Evolutionary conservation across 2,888 invertebrate species (phyloP).

Genomic region (Thecocarcelia acutangulata): DNA sequence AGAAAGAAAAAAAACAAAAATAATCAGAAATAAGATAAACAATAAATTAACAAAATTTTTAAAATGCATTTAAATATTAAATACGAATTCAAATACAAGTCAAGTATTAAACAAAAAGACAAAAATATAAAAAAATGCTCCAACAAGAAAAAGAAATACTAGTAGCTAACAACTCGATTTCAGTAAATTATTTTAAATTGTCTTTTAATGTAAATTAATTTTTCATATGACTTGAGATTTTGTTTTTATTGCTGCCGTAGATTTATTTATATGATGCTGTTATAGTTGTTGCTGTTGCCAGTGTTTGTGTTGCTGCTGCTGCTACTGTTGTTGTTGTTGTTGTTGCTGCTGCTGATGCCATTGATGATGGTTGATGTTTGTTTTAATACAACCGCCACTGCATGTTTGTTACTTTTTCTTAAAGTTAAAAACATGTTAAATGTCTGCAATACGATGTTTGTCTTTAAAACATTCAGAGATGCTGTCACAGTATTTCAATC

Average conservation of each 20-base stretch:
- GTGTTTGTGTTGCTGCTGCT: constrained; percentile 10
- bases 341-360: constrained; percentile 37
- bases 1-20: constrained; percentile 14
- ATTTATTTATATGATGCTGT: constrained; percentile 45
- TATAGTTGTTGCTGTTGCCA: constrained; percentile 27
- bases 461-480: constrained; percentile 14
- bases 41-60: constrained; percentile 51
- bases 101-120: constrained; percentile 27
- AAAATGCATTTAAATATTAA: constrained; percentile 41
- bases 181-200: constrained; percentile 81
- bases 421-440: constrained; percentile 60
- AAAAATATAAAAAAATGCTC: constrained; percentile 26
- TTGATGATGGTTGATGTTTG: constrained; percentile 49
- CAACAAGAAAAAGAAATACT: constrained; percentile 72
- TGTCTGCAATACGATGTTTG: constrained; percentile 57
- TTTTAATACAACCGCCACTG: constrained; percentile 66
- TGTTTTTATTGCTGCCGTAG: constrained; percentile 47
- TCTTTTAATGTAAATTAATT: constrained; percentile 81
- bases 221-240: constrained; percentile 74
- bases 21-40: constrained; percentile 33
- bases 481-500: neutral
- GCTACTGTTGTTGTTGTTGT: constrained; percentile 3
- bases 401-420: constrained; percentile 60
- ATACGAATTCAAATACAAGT: constrained; percentile 36
- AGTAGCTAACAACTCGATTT: constrained; percentile 75